A percentile compares a stretch with the other conserved stretches of the same genome.
Evolutionary conservation across 2,113 vertebrate genomes (phyloP).

Genomic region (Atrichornis clamosus): DNA sequence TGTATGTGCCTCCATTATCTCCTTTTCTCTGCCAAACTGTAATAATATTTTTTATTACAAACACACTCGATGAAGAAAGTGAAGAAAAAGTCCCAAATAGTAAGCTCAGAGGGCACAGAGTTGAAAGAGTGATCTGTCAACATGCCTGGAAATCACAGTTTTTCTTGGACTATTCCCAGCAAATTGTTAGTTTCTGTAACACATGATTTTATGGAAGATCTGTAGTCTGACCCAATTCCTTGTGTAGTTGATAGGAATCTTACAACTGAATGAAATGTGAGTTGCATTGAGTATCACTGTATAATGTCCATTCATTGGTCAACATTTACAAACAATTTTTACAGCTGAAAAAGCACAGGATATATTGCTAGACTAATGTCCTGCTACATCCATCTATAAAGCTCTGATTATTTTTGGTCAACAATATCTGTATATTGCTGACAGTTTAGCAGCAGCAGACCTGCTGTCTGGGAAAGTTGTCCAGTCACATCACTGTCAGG

Average conservation of each 20-base stretch:
- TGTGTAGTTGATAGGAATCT: not conserved
- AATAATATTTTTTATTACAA: constrained; percentile 1
- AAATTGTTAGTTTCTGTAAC: not conserved
- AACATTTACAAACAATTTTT: not conserved
- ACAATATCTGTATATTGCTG: not conserved
- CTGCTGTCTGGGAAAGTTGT: not conserved
- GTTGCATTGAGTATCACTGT: not conserved
- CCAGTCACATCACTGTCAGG: not conserved
- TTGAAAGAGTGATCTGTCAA: not conserved
- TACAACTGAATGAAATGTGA: not conserved
- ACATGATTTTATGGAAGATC: not conserved
- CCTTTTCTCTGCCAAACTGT: not conserved
- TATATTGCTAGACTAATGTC: not conserved
- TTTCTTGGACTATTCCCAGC: not conserved
- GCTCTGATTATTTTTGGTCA: not conserved
- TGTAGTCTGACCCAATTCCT: not conserved
- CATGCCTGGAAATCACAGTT: not conserved
- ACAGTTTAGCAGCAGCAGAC: not conserved
- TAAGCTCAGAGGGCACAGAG: not conserved
- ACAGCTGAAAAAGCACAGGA: not conserved
- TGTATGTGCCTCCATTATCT: not conserved
- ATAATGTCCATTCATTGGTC: not conserved
- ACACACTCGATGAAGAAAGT: not conserved
- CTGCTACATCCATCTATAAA: not conserved
- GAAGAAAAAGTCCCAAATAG: not conserved